phyloP scores from a whole-genome alignment of 2,797 vertebrate species.

The Sebastes wilsoni region DNA sequence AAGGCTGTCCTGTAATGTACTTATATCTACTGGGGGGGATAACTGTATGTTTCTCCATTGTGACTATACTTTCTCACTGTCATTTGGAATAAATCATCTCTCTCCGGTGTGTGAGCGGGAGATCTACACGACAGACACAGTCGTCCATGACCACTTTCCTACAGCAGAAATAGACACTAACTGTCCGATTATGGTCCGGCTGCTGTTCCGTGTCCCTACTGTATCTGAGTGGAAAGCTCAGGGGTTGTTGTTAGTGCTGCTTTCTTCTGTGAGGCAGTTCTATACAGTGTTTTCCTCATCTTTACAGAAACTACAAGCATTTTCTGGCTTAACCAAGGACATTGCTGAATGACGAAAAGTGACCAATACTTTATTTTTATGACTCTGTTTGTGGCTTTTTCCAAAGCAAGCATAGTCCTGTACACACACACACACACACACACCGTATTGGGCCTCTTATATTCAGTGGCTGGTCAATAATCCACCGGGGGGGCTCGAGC shows the following conservation, averaged over 20 bases:
- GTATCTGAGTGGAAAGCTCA: constrained; percentile 40
- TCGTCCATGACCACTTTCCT: constrained; percentile 50
- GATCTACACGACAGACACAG: constrained; percentile 59
- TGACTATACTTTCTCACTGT: constrained; percentile 70
- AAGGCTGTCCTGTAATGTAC: constrained; percentile 80
- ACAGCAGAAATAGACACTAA: constrained; percentile 40
- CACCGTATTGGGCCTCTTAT: constrained; percentile 36
- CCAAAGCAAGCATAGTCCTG: constrained; percentile 57
- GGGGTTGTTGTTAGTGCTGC: constrained; percentile 29
- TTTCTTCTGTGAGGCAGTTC: constrained; percentile 67
- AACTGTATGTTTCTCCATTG: constrained; percentile 71
- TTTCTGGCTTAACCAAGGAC: constrained; percentile 47
- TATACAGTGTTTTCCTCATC: constrained; percentile 76
- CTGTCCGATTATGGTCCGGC: constrained; percentile 47
- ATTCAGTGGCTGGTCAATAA: constrained; percentile 50
- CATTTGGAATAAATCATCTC: constrained; percentile 58
- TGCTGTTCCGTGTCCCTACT: constrained; percentile 23
- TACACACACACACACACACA: constrained; percentile 43
- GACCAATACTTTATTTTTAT: constrained; percentile 57
- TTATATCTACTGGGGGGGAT: constrained; percentile 76
- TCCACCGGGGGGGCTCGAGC: constrained; percentile 39
- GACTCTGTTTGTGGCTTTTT: constrained; percentile 44
- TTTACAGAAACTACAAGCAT: constrained; percentile 67
- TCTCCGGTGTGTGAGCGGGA: constrained; percentile 51
- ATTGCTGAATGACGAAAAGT: constrained; percentile 54